Percentiles rank a stretch among this genome's conserved stretches.
Conservation (phyloP, 1,140 invertebrate genomes). For the Latrodectus geometricus region DNA sequence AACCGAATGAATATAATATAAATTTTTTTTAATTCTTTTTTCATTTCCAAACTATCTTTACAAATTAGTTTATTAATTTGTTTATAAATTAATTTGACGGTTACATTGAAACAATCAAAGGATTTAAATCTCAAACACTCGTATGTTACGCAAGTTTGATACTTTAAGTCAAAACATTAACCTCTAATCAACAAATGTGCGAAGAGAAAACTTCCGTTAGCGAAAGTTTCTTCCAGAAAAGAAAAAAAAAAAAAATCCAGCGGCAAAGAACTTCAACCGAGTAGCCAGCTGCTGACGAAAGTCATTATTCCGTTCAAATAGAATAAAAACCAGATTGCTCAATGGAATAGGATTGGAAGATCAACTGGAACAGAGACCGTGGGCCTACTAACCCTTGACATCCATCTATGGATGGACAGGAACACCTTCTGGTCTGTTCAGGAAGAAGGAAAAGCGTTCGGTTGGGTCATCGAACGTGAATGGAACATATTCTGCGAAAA, state of each 20-base stretch:
- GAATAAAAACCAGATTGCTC: slow-evolving; percentile 6
- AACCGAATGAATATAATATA: too few species aligned
- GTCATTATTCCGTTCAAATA: neutral
- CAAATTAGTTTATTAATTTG: too few species aligned
- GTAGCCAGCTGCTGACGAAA: neutral
- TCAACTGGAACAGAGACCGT: neutral
- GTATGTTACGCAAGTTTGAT: too few species aligned
- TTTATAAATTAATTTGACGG: too few species aligned
- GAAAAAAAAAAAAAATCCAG: too few species aligned
- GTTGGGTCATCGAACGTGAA: slow-evolving; percentile 32
- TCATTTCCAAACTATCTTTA: too few species aligned
- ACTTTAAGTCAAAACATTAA: neutral
- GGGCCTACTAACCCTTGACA: slow-evolving; percentile 47
- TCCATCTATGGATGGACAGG: neutral
- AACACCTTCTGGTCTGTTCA: slow-evolving; percentile 17
- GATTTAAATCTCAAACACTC: too few species aligned
- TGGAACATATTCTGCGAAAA: neutral
- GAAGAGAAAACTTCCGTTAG: neutral
- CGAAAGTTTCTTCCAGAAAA: neutral
- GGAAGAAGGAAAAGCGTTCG: slow-evolving; percentile 31
- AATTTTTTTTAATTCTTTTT: too few species aligned
- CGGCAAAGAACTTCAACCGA: too few species aligned
- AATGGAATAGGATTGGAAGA: slow-evolving; percentile 18
- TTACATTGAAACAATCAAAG: too few species aligned
- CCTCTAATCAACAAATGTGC: neutral